phyloP scores from a whole-genome alignment of 1,140 invertebrate species.

The Pantala flavescens region DNA sequence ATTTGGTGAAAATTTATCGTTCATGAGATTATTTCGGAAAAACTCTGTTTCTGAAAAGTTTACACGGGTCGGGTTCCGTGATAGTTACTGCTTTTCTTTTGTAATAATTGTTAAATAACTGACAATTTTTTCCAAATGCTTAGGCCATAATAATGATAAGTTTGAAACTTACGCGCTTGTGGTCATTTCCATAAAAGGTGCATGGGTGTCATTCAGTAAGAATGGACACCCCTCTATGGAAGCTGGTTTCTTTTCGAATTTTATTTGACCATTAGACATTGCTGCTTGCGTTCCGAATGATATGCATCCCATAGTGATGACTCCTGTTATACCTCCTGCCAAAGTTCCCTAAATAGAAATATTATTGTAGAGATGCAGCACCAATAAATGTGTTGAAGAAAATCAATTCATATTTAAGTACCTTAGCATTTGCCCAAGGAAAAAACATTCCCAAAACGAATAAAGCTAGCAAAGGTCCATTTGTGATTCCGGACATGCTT shows the following conservation, averaged over 20 bases:
- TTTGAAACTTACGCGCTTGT: background rate
- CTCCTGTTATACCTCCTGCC: slow-evolving; percentile 55
- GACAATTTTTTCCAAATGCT: background rate
- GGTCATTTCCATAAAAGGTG: background rate
- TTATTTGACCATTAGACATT: slow-evolving; percentile 50
- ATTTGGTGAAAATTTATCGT: no score
- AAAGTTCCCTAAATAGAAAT: slow-evolving; percentile 54
- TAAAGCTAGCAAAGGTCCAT: slow-evolving; percentile 36
- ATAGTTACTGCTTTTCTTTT: no score
- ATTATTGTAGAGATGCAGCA: no score
- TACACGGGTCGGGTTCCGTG: no score
- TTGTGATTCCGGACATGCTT: slow-evolving; percentile 21
- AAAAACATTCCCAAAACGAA: slow-evolving; percentile 41
- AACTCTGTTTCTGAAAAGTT: no score
- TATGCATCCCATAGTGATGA: slow-evolving; percentile 68
- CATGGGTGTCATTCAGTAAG: background rate
- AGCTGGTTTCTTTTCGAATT: slow-evolving; percentile 28
- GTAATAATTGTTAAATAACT: background rate
- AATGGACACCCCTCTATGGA: slow-evolving; percentile 20
- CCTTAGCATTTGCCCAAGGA: slow-evolving; percentile 36
- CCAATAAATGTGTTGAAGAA: no score
- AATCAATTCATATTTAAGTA: slow-evolving; percentile 20
- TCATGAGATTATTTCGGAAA: no score
- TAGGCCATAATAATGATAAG: background rate
- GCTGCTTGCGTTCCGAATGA: slow-evolving; percentile 71